Evolutionary conservation across 2,888 invertebrate genomes (phyloP).

Genomic region (Tachystola acroxantha): DNA sequence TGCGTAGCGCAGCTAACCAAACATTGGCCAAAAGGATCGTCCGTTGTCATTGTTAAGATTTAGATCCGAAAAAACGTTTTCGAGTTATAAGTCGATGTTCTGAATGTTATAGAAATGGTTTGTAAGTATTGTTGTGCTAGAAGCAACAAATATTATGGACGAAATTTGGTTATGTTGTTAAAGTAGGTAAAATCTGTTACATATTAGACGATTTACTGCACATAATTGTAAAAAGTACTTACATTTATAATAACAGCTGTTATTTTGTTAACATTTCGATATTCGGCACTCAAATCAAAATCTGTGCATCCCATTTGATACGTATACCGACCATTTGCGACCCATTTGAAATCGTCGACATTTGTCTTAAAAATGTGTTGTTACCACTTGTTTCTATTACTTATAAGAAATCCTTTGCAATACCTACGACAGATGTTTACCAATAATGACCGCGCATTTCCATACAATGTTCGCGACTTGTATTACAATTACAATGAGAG

Average conservation of each 20-base stretch:
- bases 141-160: constrained; percentile 63
- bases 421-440: constrained; percentile 2
- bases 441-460: constrained; percentile 16
- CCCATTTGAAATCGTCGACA: no score
- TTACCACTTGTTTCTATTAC: no score
- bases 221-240: no score
- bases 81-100: constrained; percentile 27
- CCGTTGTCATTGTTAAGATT: constrained; percentile 60
- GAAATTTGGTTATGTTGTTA: constrained; percentile 32
- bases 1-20: constrained; percentile 81
- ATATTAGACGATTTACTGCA: no score
- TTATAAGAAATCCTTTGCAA: neutral
- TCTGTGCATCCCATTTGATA: no score
- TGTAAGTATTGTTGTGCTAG: constrained; percentile 53
- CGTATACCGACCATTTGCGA: no score
- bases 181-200: constrained; percentile 18
- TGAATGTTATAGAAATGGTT: constrained; percentile 39
- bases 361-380: no score
- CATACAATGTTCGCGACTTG: constrained; percentile 39
- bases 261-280: no score
- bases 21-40: constrained; percentile 80
- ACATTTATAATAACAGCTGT: no score
- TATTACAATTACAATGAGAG: constrained; percentile 42
- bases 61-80: constrained; percentile 36
- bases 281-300: no score